A percentile compares a stretch with the other conserved stretches of the same genome.
Evolutionary conservation across 2,797 vertebrate species (phyloP).

Genomic region (Taeniopygia guttata): DNA sequence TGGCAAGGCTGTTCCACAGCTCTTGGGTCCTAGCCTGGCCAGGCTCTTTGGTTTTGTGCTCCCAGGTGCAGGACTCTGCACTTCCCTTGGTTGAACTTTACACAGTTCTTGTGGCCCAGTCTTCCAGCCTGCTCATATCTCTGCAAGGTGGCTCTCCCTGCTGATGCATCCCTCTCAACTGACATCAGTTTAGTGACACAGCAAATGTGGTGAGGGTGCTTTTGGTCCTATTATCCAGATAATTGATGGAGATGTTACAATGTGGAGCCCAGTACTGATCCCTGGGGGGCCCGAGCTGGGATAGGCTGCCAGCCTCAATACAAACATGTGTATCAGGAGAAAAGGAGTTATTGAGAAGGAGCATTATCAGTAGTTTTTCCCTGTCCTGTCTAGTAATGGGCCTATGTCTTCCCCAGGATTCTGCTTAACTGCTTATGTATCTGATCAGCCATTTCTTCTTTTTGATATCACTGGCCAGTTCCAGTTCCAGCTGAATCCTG

Average conservation of each 20-base stretch:
- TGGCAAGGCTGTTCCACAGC: neutral
- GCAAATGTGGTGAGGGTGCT: neutral
- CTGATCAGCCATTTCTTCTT: neutral
- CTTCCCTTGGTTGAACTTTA: neutral
- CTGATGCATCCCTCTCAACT: fast-evolving
- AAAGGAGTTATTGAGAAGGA: neutral
- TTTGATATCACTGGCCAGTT: neutral
- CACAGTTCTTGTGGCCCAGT: neutral
- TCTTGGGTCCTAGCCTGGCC: fast-evolving
- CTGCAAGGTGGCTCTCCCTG: neutral
- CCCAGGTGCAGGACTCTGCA: neutral
- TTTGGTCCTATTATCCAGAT: neutral
- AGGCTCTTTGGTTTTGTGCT: neutral
- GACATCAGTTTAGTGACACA: neutral
- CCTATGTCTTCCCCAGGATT: neutral
- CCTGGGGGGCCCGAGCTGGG: too few relatives aligned
- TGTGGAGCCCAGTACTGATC: neutral
- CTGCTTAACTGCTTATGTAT: neutral
- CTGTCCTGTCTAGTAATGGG: neutral
- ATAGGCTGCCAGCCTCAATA: neutral
- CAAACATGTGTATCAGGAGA: neutral
- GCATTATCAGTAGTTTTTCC: neutral
- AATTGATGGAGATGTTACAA: neutral
- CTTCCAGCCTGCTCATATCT: neutral
- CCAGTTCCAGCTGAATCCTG: neutral